Evolutionary conservation across 2,888 invertebrate genomes (phyloP).

Genomic region (Ornithoptera priamus): DNA sequence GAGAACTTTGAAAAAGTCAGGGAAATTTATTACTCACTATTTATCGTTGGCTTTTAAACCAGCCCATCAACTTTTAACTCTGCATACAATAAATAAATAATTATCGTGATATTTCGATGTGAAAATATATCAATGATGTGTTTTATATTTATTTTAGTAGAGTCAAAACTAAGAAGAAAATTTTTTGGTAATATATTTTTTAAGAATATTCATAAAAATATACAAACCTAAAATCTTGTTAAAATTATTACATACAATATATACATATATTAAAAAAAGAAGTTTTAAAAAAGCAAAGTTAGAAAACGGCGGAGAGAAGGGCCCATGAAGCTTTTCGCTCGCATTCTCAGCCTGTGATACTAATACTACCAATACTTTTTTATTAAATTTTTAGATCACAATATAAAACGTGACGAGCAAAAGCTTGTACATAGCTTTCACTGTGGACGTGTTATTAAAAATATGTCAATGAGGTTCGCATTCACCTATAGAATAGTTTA

Average conservation of each 20-base stretch:
- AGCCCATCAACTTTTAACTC: conserved; percentile 20
- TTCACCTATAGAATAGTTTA: neutral
- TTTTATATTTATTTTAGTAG: neutral
- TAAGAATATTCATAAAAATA: too few relatives aligned
- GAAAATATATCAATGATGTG: neutral
- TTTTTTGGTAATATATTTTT: too few relatives aligned
- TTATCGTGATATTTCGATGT: conserved; percentile 2
- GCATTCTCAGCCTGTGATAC: neutral
- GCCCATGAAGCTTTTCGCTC: neutral
- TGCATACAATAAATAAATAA: conserved; percentile 16
- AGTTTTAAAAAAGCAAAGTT: neutral
- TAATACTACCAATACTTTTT: neutral
- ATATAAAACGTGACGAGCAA: neutral
- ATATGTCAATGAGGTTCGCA: neutral
- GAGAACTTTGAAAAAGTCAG: conserved; percentile 14
- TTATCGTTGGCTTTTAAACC: conserved; percentile 23
- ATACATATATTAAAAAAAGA: too few relatives aligned
- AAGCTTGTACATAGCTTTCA: neutral
- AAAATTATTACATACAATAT: too few relatives aligned
- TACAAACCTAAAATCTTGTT: too few relatives aligned
- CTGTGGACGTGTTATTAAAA: neutral
- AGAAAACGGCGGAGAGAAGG: neutral
- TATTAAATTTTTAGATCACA: neutral
- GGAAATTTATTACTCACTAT: conserved; percentile 15
- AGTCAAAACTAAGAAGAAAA: too few relatives aligned